Evolutionary conservation across 2,797 vertebrate genomes (phyloP), one percentile per base, ranked within the genome.

Genomic region (Simalia tracyae): DNA sequence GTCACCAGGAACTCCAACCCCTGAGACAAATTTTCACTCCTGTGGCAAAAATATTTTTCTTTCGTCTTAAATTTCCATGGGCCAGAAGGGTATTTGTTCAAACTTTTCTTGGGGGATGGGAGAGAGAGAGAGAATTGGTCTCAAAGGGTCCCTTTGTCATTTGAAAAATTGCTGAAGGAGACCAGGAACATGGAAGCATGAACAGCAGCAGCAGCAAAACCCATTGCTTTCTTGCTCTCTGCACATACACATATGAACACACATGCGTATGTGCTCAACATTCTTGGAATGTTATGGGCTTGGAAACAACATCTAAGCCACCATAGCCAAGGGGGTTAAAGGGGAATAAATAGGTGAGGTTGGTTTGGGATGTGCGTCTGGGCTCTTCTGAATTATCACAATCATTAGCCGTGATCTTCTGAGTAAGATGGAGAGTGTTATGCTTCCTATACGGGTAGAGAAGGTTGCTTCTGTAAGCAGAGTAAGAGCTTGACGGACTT

Each of bases 41-140:
- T 7, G 2, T 57, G 60, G 31, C 63, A n/a, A 93, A 92, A 86
- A 66, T 60, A 61, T 46, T 92, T 90, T 89, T 22, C 81, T 91
- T 93, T 89, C 89, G 91, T 92, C 92, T 91, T 87, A 22, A 28
- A 85, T 91, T 91, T 89, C 61, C 26, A n/a, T 4, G 42, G 89
- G n/a, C 89, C 81, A 86, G 63, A 59, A 61, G 50, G 88, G n/a
- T 56, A 24, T 84, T 90, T 90, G 42, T 87, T 92, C 63, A 56
- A 36, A 68, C 59, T 59, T 56, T 59, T 36, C 60, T 46, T 68
- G 89, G 22, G 50, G 42, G 36, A 11, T 10, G 1, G 36, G 14
- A 0, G 17, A 88, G 61, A 66, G 66, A 12, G 22, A 4, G 42
- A 24, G 24, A n/a, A 9, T 19, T 56, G 36, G 2, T 92, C 93